Percentiles rank a stretch among this genome's conserved stretches.
Conservation (phyloP, 2,113 vertebrate genomes). For the Nannobrachium achirus region DNA sequence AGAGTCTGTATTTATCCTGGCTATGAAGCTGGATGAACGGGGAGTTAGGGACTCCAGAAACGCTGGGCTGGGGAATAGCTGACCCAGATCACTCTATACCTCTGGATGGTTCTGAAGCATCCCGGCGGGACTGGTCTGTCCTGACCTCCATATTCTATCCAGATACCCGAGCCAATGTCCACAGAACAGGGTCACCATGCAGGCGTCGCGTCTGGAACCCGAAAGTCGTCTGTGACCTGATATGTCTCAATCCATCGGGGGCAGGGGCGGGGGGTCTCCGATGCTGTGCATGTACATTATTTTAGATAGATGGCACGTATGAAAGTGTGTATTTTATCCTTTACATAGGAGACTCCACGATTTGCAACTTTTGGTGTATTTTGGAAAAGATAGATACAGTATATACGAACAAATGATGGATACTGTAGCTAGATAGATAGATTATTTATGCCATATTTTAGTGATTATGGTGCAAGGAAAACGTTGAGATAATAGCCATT, state of each 20-base stretch:
- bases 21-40: neutral
- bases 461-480: no score
- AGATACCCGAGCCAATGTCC: constrained; percentile 29
- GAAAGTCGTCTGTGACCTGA: constrained; percentile 25
- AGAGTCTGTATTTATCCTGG: neutral
- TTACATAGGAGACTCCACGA: no score
- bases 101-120: constrained; percentile 2
- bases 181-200: constrained; percentile 13
- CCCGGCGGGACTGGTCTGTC: neutral
- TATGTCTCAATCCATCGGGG: constrained; percentile 4
- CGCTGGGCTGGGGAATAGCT: neutral
- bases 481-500: no score
- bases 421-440: no score
- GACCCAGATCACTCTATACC: constrained; percentile 3
- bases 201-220: constrained; percentile 14
- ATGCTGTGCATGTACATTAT: no score
- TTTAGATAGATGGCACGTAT: no score
- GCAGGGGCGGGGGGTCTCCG: no score
- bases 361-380: no score
- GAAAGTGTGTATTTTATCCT: no score
- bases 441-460: no score
- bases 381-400: no score
- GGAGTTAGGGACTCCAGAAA: neutral
- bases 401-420: no score
- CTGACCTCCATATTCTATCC: constrained; percentile 35